Base-by-base conservation (phyloP, 2,113 vertebrate genomes). In the Xiphophorus hellerii region DNA sequence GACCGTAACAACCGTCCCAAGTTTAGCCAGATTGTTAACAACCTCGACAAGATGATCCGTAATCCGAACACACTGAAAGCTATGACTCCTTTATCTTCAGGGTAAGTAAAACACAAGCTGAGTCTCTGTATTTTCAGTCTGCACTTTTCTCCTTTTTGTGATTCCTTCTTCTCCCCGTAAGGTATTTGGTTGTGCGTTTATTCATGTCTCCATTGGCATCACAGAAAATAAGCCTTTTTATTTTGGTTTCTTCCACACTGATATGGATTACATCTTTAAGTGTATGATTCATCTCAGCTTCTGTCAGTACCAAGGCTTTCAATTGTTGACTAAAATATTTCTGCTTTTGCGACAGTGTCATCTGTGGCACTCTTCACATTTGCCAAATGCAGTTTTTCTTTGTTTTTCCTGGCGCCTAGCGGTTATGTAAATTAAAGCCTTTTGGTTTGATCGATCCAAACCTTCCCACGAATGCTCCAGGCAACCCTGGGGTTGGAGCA, bases 1-100 rank as follows among this genome's bases (percentile, higher is more conserved):
- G 98, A 99, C 88, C 97, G 98, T 63, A 99, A 99, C 93, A 98
- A 98, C 89, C 90, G 97, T 87, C 98, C 98, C 82, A 99, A 99
- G 83, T 99, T 97, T 73, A 97, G 97, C 67, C 98, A 98, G 89
- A 99, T 98, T 61, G 97, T 99, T 93, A 99, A 98, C 95, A 99
- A 97, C 33, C 93, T 99, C 12, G 98, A 99, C 93, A 99, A 99
- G 93, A 98, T 98, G 97, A 99, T 99, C 92, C 96, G 98, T 75
- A 99, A 98, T 71, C 98, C 98, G 5, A 99, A 97, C 93, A 98
- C 95, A 82, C 93, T 99, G 91, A 99, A 99, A 95, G 97, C 97
- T 89, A 96, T 98, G 96, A 98, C 98, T 5, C 97, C 97, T 5
- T 93, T 98, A 28, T 98, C 97, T 60, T 98, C 98, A 62, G 97